phyloP scores from a whole-genome alignment of 2,888 invertebrate species.

The Lasioglossum lativentre region DNA sequence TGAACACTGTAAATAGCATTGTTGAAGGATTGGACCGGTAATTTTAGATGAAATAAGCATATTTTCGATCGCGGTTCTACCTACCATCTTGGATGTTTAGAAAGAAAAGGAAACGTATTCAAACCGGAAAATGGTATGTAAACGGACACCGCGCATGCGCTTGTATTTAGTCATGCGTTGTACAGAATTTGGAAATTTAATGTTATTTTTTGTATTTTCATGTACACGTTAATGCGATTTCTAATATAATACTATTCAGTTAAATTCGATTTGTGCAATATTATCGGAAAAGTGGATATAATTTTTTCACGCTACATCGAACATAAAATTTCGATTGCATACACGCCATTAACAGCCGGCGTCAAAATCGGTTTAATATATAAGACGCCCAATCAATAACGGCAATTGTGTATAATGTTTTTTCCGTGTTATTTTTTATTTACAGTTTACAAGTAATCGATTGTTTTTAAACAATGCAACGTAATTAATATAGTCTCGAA shows the following conservation, averaged over 20 bases:
- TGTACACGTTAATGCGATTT: conserved; percentile 24
- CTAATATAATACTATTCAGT: neutral
- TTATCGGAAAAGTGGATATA: conserved; percentile 3
- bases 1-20: neutral
- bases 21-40: conserved; percentile 36
- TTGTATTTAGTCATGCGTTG: conserved; percentile 22
- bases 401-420: conserved; percentile 59
- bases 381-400: conserved; percentile 73
- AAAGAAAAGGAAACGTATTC: conserved; percentile 73
- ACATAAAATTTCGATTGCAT: conserved; percentile 49
- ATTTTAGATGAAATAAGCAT: conserved; percentile 48
- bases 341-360: conserved; percentile 68
- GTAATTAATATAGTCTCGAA: neutral
- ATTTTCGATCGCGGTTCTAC: conserved; percentile 55
- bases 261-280: conserved; percentile 24
- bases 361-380: conserved; percentile 73
- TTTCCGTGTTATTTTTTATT: conserved; percentile 24
- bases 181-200: conserved; percentile 66
- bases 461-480: neutral
- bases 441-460: neutral
- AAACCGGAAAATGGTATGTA: conserved; percentile 69
- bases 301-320: neutral
- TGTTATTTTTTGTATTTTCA: conserved; percentile 39
- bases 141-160: conserved; percentile 59
- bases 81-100: conserved; percentile 81